Percentiles rank a stretch among this genome's conserved stretches.
Evolutionary conservation across 2,113 vertebrate genomes (phyloP).

Genomic region (Charadrius vociferus): DNA sequence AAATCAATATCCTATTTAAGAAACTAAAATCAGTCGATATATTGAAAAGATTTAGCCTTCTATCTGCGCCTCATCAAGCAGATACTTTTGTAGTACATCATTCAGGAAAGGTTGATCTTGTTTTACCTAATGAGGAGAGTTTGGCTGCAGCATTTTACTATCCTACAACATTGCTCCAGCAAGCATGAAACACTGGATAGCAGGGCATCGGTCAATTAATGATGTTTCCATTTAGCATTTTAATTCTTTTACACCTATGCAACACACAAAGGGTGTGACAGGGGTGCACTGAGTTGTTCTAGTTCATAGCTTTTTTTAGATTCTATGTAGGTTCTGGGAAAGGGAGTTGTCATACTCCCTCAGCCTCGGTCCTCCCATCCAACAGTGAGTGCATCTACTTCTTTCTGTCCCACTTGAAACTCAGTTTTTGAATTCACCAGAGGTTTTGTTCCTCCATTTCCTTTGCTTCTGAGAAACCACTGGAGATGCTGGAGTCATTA

Average conservation of each 20-base stretch:
- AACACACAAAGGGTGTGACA: not conserved
- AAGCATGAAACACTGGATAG: not conserved
- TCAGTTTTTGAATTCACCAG: not conserved
- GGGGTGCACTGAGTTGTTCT: not conserved
- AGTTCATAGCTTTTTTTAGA: not conserved
- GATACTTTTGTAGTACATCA: not conserved
- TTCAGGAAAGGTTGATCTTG: not conserved
- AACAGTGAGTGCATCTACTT: not conserved
- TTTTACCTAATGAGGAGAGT: not conserved
- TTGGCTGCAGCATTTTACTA: not conserved
- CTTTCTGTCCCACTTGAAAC: not conserved
- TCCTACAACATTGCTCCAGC: not conserved
- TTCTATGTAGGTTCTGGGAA: not conserved
- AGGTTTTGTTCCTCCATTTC: not conserved
- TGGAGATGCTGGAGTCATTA: not conserved
- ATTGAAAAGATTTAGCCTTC: slow-evolving; percentile 3
- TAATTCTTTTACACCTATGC: not conserved
- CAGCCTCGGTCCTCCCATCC: not conserved
- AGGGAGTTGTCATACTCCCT: not conserved
- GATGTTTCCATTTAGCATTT: not conserved
- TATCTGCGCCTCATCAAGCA: not conserved
- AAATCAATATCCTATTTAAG: slow-evolving; percentile 44
- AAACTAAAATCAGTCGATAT: slow-evolving; percentile 33
- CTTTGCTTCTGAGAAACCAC: not conserved
- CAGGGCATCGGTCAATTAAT: not conserved